phyloP scores from a whole-genome alignment of 2,888 invertebrate genomes.

The Pachydiplax longipennis region DNA sequence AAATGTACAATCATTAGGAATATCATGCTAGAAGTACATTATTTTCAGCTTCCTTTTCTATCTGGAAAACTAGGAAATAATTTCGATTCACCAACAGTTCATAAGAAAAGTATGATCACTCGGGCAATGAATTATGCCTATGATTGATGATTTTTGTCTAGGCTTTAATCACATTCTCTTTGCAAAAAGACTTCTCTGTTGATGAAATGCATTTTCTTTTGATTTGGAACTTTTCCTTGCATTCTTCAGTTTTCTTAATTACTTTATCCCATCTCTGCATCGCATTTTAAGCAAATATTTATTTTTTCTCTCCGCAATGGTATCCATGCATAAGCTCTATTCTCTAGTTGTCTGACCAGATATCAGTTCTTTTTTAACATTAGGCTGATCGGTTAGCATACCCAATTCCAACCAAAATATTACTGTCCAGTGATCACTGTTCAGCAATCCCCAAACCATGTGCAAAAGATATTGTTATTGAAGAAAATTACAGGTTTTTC shows the following conservation, averaged over 20 bases:
- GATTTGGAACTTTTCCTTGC: neutral
- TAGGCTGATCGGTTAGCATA: neutral
- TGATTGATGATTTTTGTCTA: neutral
- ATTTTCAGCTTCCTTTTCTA: neutral
- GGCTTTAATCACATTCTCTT: neutral
- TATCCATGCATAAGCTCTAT: conserved; percentile 1
- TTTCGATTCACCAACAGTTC: neutral
- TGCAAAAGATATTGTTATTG: conserved; percentile 36
- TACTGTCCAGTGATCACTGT: conserved; percentile 11
- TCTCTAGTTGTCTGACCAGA: neutral
- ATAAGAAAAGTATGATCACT: neutral
- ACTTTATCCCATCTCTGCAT: neutral
- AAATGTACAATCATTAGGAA: neutral
- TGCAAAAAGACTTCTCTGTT: neutral
- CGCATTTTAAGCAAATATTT: neutral
- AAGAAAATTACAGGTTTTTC: conserved; percentile 9
- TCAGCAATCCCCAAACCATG: conserved; percentile 30
- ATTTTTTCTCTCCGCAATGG: neutral
- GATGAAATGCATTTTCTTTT: neutral
- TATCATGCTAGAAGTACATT: neutral
- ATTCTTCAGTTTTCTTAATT: neutral
- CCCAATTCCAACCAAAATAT: neutral
- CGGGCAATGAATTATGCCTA: neutral
- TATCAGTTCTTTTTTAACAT: neutral
- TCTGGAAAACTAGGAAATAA: neutral